Conservation (phyloP, 2,113 vertebrate species). For the Anser cygnoides region DNA sequence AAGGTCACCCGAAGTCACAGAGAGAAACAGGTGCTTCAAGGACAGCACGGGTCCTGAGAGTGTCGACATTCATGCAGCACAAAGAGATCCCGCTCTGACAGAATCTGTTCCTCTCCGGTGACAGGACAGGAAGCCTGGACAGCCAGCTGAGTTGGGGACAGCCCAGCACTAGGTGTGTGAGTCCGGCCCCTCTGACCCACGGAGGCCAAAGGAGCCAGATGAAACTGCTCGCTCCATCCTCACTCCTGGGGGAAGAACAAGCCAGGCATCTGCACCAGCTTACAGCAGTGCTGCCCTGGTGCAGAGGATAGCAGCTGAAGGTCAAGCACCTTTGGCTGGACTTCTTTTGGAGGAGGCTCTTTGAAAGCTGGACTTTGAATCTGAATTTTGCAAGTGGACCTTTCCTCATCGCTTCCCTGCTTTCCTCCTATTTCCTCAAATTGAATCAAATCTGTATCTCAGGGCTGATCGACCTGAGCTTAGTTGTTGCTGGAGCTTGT, state of each 20-base stretch:
- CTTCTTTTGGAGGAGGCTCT: too few species aligned
- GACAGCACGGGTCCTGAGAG: too few species aligned
- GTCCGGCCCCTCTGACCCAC: background rate
- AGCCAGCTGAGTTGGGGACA: background rate
- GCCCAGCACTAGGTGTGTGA: background rate
- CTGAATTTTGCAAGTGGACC: background rate
- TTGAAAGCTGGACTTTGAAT: background rate
- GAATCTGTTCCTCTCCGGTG: background rate
- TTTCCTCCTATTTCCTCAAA: background rate
- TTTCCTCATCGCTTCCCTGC: background rate
- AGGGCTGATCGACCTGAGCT: background rate
- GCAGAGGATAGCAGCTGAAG: background rate
- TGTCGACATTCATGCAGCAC: background rate
- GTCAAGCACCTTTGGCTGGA: too few species aligned
- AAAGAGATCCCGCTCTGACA: background rate
- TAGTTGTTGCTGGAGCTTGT: background rate
- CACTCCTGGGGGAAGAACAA: background rate
- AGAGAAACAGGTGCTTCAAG: background rate
- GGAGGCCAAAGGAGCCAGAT: background rate
- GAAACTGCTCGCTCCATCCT: background rate
- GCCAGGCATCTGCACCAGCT: background rate
- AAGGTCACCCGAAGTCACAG: rapidly evolving
- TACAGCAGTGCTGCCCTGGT: background rate
- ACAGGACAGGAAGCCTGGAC: background rate
- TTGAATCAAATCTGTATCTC: background rate